Base-by-base conservation (phyloP, 2,113 vertebrate species). In the Corapipo altera region DNA sequence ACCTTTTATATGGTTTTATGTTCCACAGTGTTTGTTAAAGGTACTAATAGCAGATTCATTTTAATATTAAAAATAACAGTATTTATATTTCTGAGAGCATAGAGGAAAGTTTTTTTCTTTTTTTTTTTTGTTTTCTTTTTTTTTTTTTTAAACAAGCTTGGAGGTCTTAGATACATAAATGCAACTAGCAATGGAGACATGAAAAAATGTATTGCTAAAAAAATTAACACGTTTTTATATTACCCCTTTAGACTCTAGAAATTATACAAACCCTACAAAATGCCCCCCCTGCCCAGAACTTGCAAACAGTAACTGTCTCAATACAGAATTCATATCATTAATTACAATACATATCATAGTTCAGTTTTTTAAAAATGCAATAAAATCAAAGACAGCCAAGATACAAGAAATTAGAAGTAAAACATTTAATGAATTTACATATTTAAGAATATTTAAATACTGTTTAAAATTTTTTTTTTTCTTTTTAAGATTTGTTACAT, bases 401-500 rank as follows among this genome's bases (percentile, higher is more conserved):
- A 80, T 98, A 98, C 94, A 97, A 98, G 97, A 97, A 98, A 98
- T 98, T 97, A 98, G 98, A 98, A 98, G 97, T 98, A 98, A 98
- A 98, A 98, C 98, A 98, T 97, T 98, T 97, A 97, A 98, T 98
- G 98, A 98, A 98, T 98, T 98, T 98, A 98, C 98, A 98, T 97
- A 98, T 97, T 98, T 98, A 98, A 97, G 98, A 98, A 98, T 98
- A 98, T 98, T 98, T 98, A 98, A 98, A 98, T 98, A 98, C 98
- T 98, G 98, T 96, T 97, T 98, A 97, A 97, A 97, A 85, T 91
- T 41, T 79, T 95, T 41, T 79, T 96, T 91, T 78, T 91, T 79
- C 46, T 90, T 83, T 95, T 97, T 96, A 98, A 96, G 97, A 97
- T 98, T 97, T 97, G 97, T 98, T 97, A 98, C 97, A 97, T 95